These are phyloP conservation scores for Rachycentron canadum DNA, from an alignment of 2,797 vertebrate genomes.

Conservation along the genomic window DNA sequence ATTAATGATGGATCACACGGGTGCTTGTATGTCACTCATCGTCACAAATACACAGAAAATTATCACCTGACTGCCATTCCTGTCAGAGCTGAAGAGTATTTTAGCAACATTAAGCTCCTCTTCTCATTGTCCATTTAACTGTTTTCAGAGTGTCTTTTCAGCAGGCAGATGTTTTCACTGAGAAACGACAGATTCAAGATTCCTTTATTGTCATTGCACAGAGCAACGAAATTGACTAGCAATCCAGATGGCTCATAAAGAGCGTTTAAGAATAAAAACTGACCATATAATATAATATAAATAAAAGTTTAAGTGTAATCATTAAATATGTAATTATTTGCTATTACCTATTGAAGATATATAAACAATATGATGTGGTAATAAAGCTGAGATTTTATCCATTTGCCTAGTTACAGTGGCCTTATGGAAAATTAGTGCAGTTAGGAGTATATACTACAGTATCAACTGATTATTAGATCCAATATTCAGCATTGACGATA, in stretches of 20 bases:
- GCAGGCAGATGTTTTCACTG: not conserved
- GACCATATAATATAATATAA: too few relatives aligned
- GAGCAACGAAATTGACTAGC: not conserved
- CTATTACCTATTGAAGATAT: not conserved
- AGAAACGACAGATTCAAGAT: not conserved
- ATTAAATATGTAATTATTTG: too few relatives aligned
- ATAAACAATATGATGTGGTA: not conserved
- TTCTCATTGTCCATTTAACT: not conserved
- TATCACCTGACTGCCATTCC: too few relatives aligned
- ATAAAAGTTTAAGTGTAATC: too few relatives aligned
- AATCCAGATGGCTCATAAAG: not conserved
- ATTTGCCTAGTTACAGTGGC: not conserved
- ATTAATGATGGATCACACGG: not conserved
- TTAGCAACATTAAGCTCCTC: not conserved
- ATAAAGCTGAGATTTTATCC: not conserved
- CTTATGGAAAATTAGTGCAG: not conserved
- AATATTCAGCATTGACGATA: too few relatives aligned
- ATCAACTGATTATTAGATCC: too few relatives aligned
- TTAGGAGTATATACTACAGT: not conserved
- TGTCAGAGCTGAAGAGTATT: too few relatives aligned
- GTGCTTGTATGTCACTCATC: not conserved
- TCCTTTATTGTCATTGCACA: not conserved
- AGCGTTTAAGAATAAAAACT: not conserved
- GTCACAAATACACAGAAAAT: not conserved
- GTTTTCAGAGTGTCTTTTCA: not conserved